Evolutionary conservation across 1,140 invertebrate genomes (phyloP).

Genomic region (Carcinoscorpius rotundicauda): DNA sequence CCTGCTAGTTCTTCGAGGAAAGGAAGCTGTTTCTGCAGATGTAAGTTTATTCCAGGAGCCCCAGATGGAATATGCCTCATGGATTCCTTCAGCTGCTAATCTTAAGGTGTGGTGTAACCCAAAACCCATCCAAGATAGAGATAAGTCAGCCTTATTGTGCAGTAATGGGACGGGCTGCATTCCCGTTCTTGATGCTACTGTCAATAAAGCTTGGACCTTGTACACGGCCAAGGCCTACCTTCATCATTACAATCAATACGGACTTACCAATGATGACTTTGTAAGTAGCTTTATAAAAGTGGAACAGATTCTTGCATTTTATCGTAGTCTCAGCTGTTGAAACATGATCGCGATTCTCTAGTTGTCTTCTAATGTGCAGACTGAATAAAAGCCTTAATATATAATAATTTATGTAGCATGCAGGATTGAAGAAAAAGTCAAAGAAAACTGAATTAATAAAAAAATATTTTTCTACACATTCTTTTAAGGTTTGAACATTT

Average conservation of each 20-base stretch:
- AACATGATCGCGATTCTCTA: no score
- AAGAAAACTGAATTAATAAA: no score
- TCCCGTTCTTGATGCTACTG: conserved; percentile 2
- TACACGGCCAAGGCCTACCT: conserved; percentile 15
- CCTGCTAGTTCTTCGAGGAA: conserved; percentile 12
- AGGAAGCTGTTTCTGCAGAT: conserved; percentile 6
- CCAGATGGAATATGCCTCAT: conserved; percentile 10
- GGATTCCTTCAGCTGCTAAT: conserved; percentile 6
- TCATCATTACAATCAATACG: conserved; percentile 14
- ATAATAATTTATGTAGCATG: no score
- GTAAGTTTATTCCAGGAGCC: conserved; percentile 8
- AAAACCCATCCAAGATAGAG: conserved; percentile 6
- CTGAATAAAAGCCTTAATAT: no score
- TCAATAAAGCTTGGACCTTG: conserved; percentile 16
- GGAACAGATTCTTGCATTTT: conserved; percentile 12
- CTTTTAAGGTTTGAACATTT: no score
- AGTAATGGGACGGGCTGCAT: conserved; percentile 14
- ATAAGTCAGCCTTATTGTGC: conserved; percentile 11
- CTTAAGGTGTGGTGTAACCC: conserved; percentile 10
- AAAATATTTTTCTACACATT: no score
- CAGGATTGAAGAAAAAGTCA: no score
- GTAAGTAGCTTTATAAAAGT: conserved; percentile 5
- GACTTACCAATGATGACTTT: conserved; percentile 14
- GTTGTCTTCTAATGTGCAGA: no score
- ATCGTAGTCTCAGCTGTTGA: no score